Evolutionary conservation across 2,797 vertebrate species (phyloP), one percentile per base, ranked within the genome.

Genomic region (Psittacula derbiana): DNA sequence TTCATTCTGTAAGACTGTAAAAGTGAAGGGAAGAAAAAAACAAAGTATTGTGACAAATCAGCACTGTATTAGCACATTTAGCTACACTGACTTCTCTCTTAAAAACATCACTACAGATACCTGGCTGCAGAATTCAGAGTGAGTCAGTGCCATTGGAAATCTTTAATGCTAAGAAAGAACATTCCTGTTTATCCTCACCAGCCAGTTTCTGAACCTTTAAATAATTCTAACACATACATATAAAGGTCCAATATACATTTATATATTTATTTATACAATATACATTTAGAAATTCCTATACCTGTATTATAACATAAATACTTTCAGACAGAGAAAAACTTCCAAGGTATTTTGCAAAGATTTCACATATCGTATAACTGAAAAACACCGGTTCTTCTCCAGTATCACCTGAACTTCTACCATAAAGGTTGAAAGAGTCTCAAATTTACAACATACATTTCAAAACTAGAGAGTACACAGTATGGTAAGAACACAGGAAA

Each of bases 121-220:
- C 0, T 31, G 46, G 61, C n/a, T 67, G 25, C 60, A 24, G 47
- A 47, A 62, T 47, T 71, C 24, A 0, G 0, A 86, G 7, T 30
- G 19, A 89, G 78, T 58, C 57, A 86, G 18, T 61, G 43, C 8
- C 24, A 75, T 0, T 30, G 24, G 21, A 90, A 86, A 50, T 55
- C 47, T 76, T 79, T 61, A 58, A 64, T 85, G 15, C 10, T 44
- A 74, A 38, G 28, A 83, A 86, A 84, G 21, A 91, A 73, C 52
- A 90, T n/a, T 86, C 15, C 9, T 67, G 11, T 27, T 79, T 43
- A 60, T 14, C 30, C 30, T 82, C 31, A 85, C 4, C 28, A 78
- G 20, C 1, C 28, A 20, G 7, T 33, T 93, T 86, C 52, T 57
- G 57, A 83, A 61, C 13, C 13, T 67, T 65, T 61, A 78, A 64